Percentiles rank a stretch among this genome's conserved stretches.
Conservation (phyloP, 2,113 vertebrate genomes). For the Eonycteris spelaea region DNA sequence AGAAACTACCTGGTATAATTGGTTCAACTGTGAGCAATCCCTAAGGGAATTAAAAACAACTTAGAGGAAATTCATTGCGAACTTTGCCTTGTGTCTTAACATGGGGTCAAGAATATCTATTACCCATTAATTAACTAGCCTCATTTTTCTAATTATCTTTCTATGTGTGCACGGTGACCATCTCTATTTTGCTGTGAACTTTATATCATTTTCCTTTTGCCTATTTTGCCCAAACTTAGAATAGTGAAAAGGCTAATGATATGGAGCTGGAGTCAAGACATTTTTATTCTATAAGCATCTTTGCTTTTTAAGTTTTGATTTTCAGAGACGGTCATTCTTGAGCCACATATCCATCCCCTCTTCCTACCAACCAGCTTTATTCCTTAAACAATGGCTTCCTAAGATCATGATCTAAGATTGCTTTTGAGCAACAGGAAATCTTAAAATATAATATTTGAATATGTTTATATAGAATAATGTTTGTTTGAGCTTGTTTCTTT, state of each 20-base stretch:
- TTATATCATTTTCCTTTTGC: neutral
- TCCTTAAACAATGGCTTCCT: neutral
- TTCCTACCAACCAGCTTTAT: neutral
- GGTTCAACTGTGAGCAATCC: neutral
- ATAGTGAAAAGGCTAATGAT: neutral
- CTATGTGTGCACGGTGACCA: neutral
- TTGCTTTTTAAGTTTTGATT: neutral
- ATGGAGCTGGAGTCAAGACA: neutral
- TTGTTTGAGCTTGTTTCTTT: neutral
- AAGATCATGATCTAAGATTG: neutral
- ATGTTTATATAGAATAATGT: neutral
- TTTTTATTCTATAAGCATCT: neutral
- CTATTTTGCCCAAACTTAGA: slow-evolving; percentile 1
- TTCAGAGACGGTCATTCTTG: neutral
- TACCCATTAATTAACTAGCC: neutral
- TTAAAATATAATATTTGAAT: neutral
- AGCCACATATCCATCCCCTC: neutral
- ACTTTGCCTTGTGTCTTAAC: neutral
- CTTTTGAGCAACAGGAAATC: neutral
- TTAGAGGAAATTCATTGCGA: neutral
- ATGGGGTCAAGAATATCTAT: neutral
- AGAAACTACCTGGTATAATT: neutral
- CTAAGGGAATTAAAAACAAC: neutral
- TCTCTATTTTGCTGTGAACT: neutral
- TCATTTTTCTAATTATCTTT: neutral